Percentiles rank a stretch among this genome's conserved stretches.
These are phyloP conservation scores for Porites lutea DNA, from an alignment of 64 coral and sea anemone species.

Conservation along the genomic window DNA sequence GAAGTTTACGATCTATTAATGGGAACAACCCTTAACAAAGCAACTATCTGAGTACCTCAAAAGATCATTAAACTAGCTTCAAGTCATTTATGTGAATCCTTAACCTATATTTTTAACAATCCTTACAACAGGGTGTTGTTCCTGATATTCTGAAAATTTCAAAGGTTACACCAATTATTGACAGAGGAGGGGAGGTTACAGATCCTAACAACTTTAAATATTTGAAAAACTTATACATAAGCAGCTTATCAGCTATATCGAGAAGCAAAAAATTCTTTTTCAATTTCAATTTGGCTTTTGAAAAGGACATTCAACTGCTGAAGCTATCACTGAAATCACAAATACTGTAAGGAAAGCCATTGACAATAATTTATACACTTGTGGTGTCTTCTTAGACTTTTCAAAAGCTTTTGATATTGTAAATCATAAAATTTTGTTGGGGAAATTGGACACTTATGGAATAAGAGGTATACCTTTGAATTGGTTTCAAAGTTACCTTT, in stretches of 20 bases:
- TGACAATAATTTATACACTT: background rate
- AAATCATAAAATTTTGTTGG: too few relatives aligned
- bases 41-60: background rate
- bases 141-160: slow-evolving; percentile 15
- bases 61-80: slow-evolving; percentile 14
- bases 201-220: slow-evolving; percentile 41
- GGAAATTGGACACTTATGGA: slow-evolving; percentile 25
- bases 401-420: too few relatives aligned
- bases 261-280: background rate
- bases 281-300: slow-evolving; percentile 47
- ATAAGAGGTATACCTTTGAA: background rate
- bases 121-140: background rate
- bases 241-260: slow-evolving; percentile 20
- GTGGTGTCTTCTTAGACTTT: background rate
- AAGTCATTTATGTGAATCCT: too few relatives aligned
- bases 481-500: slow-evolving; percentile 26
- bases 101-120: too few relatives aligned
- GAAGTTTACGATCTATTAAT: slow-evolving; percentile 23
- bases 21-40: background rate
- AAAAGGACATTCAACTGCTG: slow-evolving; percentile 12
- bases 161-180: background rate
- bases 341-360: background rate
- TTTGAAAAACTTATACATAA: slow-evolving; percentile 51
- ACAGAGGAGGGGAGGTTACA: background rate
- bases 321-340: slow-evolving; percentile 28